Percentiles rank a stretch among this genome's conserved stretches.
Evolutionary conservation across 2,797 vertebrate genomes (phyloP).

Genomic region (Micromesistius poutassou): DNA sequence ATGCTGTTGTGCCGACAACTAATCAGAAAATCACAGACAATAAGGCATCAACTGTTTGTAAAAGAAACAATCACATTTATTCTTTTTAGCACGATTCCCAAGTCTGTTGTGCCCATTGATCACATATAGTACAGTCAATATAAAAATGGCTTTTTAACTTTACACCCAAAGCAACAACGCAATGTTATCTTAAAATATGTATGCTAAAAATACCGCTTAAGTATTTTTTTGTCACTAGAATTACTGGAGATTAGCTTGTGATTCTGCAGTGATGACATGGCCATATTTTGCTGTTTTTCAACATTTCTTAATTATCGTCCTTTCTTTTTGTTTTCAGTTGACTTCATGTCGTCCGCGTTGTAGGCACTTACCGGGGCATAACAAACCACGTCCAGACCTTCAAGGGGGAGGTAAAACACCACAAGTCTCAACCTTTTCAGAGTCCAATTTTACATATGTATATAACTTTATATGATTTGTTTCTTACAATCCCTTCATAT

Average conservation of each 20-base stretch:
- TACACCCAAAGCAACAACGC: constrained; percentile 81
- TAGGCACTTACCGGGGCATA: constrained; percentile 80
- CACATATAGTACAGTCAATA: constrained; percentile 81
- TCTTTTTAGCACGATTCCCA: constrained; percentile 73
- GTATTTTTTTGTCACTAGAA: constrained; percentile 71
- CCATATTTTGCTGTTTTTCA: constrained; percentile 48
- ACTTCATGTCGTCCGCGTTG: constrained; percentile 67
- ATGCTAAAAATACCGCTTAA: constrained; percentile 79
- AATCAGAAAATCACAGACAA: constrained; percentile 41
- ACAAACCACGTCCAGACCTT: constrained; percentile 46
- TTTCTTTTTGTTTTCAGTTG: constrained; percentile 54
- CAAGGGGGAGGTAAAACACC: constrained; percentile 47
- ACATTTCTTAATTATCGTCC: constrained; percentile 44
- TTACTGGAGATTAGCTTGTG: constrained; percentile 70
- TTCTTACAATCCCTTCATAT: constrained; percentile 17
- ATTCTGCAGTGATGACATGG: constrained; percentile 67
- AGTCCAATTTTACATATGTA: constrained; percentile 21
- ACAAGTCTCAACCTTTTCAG: constrained; percentile 42
- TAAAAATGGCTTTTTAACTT: constrained; percentile 84
- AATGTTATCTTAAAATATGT: constrained; percentile 77
- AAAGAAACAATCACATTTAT: constrained; percentile 81
- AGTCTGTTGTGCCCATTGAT: constrained; percentile 78
- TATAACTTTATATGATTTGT: constrained; percentile 46
- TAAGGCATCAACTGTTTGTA: constrained; percentile 64
- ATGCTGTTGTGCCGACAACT: background rate